Evolutionary conservation across 2,797 vertebrate genomes (phyloP), one percentile per base, ranked within the genome.

Genomic region (Hyperoplus immaculatus): DNA sequence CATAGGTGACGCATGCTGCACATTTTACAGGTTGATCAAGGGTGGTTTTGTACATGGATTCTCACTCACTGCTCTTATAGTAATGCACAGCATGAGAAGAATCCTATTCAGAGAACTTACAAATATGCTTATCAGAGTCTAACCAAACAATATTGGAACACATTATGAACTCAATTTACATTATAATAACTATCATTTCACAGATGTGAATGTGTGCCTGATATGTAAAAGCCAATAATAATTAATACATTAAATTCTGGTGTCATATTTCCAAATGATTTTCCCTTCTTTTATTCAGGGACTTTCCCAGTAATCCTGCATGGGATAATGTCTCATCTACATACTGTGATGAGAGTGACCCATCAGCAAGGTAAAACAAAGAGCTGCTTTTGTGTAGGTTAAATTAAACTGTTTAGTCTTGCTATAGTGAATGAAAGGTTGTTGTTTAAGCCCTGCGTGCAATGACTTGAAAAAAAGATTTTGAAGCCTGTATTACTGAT

Each of bases 1-100:
- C 89, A 94, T 78, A 94, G 95, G 96, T 97, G 87, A 95, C 86
- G 60, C n/a, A 13, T 13, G 29, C 39, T 21, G 29, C 50, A 36
- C 45, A 72, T 51, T 18, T 41, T 38, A 13, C 18, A 54, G n/a
- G 43, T 56, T 62, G 39, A 45, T 55, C 5, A 21, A 54, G 3
- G 41, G 41, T 8, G 6, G 0, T 42, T 77, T 39, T 50, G 36
- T 54, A 39, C 13, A 45, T 47, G 49, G 14, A 67, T 55, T 60
- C 14, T 66, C 16, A 29, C 12, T 41, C 29, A n/a, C 16, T 59
- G 6, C 18, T 47, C 43, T 4, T 2, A 13, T 15, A 29, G 41
- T 49, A 7, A 41, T 41, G 8, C 14, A 63, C 59, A 50, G 0
- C 5, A 45, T 51, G 42, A 61, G 1, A 13, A 56, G 12, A 63